Evolutionary conservation across 2,113 vertebrate species (phyloP).

Genomic region (Coptodon rendalli): DNA sequence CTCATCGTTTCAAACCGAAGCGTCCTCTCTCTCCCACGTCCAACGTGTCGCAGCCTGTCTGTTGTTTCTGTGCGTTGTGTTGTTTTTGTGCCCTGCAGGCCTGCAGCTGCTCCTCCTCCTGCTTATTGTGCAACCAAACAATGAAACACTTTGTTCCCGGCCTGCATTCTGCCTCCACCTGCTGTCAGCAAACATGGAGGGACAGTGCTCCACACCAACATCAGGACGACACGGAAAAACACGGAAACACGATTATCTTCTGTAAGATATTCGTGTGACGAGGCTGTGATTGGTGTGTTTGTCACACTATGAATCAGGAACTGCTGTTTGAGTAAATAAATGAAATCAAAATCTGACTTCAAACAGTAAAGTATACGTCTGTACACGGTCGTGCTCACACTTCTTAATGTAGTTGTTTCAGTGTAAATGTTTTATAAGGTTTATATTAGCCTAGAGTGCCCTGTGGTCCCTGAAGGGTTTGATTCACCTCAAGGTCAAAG

Average conservation of each 20-base stretch:
- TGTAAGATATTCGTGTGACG: neutral
- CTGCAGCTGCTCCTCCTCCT: neutral
- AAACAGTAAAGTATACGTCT: neutral
- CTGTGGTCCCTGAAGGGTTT: neutral
- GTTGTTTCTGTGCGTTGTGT: neutral
- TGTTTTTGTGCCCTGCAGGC: neutral
- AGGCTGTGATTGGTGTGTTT: fast-evolving
- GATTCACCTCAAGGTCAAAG: neutral
- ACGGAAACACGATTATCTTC: fast-evolving
- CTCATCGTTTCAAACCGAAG: neutral
- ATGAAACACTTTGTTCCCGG: neutral
- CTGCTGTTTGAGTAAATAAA: neutral
- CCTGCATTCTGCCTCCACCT: neutral
- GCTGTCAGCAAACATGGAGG: neutral
- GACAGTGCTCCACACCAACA: neutral
- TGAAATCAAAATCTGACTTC: neutral
- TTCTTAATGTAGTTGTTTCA: neutral
- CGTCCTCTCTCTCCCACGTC: neutral
- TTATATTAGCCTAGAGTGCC: neutral
- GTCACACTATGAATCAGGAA: neutral
- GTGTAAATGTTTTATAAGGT: neutral
- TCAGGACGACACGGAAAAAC: neutral
- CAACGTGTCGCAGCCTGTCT: neutral
- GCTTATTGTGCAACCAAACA: slow-evolving; percentile 11
- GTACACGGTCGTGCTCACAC: neutral